Base-by-base conservation (phyloP, 2,888 invertebrate species). In the Bellardia pandia region DNA sequence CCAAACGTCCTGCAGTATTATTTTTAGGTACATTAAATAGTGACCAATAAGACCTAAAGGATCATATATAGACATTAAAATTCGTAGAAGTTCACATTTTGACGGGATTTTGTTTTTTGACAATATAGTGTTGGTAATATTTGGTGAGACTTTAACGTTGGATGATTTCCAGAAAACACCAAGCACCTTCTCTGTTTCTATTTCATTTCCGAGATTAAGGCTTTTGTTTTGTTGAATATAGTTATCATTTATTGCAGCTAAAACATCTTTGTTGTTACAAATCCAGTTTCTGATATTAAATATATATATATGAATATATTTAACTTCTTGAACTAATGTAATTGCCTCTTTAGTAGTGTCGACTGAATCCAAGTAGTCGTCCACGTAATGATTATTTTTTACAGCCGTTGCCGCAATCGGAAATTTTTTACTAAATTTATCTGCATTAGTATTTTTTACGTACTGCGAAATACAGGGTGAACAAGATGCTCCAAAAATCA, bases 121-220 rank as follows among this genome's bases (percentile, higher is more conserved):
- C n/a, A n/a, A n/a, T n/a, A n/a, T n/a, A n/a, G n/a, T n/a, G n/a
- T n/a, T n/a, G n/a, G n/a, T n/a, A n/a, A n/a, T n/a, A n/a, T n/a
- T n/a, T n/a, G n/a, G 33, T 33, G 33, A 33, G 4, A 33, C 4
- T 33, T 33, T 33, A 33, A 33, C 33, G 33, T 33, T 33, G 4
- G 2, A 3, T 33, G 33, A 33, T 33, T 33, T 83, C 78, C 86
- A 88, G 64, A 69, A 88, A 30, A 83, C 76, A 40, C 80, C 88
- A 30, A 80, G 79, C 42, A 69, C 69, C 3, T 60, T 78, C 16
- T 60, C 84, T 8, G 37, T 40, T 7, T 58, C 68, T 40, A 30
- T 60, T 64, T 56, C 84, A 5, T 53, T 68, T 40, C 80, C 69
- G 4, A 79, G 11, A 45, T 81, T 77, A 45, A 82, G 60, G 30